phyloP scores from a whole-genome alignment of 2,113 vertebrate species.

The Periophthalmus modestus region DNA sequence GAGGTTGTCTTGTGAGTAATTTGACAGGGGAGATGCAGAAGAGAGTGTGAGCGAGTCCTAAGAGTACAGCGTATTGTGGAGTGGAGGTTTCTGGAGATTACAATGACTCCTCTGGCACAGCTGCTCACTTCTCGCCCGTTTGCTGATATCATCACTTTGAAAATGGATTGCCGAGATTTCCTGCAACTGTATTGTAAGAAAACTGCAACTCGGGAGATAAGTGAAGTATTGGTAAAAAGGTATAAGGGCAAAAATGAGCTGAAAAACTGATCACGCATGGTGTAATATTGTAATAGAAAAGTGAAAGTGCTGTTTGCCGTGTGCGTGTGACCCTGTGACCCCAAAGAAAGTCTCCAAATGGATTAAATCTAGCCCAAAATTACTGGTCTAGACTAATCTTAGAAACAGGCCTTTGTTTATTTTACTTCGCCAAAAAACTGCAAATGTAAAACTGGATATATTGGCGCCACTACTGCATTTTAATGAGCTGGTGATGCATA shows the following conservation, averaged over 20 bases:
- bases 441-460: no score
- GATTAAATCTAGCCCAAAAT: neutral
- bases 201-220: constrained; percentile 1
- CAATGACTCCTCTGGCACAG: constrained; percentile 48
- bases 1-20: constrained; percentile 51
- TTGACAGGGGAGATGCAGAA: constrained; percentile 45
- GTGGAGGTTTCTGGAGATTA: constrained; percentile 35
- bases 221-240: neutral
- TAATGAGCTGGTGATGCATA: no score
- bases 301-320: neutral
- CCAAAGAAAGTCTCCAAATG: neutral
- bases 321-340: neutral
- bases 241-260: neutral
- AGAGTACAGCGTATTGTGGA: constrained; percentile 32
- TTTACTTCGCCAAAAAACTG: no score
- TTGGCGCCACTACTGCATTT: no score
- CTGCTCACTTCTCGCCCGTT: constrained; percentile 43
- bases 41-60: constrained; percentile 1
- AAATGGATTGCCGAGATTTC: constrained; percentile 35
- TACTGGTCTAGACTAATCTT: no score
- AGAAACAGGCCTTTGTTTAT: no score
- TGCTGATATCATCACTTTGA: constrained; percentile 37
- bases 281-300: neutral
- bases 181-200: constrained; percentile 21
- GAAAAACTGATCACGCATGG: neutral